phyloP scores from a whole-genome alignment of 2,113 vertebrate genomes.

The Empidonax alnorum region DNA sequence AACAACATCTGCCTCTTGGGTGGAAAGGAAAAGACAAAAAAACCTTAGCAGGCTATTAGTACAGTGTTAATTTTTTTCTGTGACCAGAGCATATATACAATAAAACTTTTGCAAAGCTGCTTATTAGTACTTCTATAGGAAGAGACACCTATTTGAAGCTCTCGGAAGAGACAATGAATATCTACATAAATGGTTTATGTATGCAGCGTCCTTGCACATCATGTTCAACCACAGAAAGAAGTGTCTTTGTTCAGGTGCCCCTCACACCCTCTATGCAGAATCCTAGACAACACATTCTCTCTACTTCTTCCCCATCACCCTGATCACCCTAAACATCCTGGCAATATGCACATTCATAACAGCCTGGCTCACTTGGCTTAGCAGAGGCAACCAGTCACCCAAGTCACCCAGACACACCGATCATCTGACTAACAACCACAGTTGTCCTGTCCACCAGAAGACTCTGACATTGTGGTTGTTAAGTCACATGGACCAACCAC shows the following conservation, averaged over 20 bases:
- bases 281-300: not conserved
- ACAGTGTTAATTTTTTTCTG: not conserved
- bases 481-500: not conserved
- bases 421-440: not conserved
- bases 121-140: not conserved
- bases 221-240: not conserved
- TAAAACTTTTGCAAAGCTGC: not conserved
- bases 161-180: not conserved
- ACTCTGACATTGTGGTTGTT: not conserved
- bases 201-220: not conserved
- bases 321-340: not conserved
- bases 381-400: not conserved
- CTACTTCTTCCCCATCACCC: not conserved
- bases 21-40: not conserved
- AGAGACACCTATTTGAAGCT: not conserved
- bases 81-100: not conserved
- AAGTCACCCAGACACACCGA: accelerated
- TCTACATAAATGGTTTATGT: not conserved
- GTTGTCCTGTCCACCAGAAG: accelerated
- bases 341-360: accelerated
- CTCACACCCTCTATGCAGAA: not conserved
- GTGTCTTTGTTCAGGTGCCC: not conserved
- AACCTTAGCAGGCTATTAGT: not conserved
- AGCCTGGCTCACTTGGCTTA: not conserved
- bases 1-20: not conserved